Evolutionary conservation across 2,888 invertebrate genomes (phyloP), one percentile per base, ranked within the genome.

Genomic region (Cynaeus angustus): DNA sequence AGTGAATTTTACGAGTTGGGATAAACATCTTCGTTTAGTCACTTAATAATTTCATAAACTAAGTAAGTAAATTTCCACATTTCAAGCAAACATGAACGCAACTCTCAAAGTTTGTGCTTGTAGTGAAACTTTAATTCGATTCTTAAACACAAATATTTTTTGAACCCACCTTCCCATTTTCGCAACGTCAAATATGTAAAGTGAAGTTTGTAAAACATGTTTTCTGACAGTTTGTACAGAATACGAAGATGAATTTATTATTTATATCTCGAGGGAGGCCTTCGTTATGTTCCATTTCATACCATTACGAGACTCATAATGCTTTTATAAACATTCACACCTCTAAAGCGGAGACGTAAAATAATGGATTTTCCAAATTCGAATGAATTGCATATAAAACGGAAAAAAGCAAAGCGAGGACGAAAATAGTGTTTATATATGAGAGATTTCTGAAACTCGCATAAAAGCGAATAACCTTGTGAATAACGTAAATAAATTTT

Each of bases 201-300:
- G 75, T 70, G 70, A 72, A 68, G 70, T 76, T 77, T 78, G 76
- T 75, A 74, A 74, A 76, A 75, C 77, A 77, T 74, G 71, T 75
- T 75, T 73, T 74, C 76, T 74, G 78, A 78, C 79, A 74, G 73
- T 55, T 72, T 72, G 73, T 73, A 70, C 71, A 70, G 74, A 73
- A 75, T 75, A 76, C 71, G 72, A 77, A 78, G 79, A 79, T 75
- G 75, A 79, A 80, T 80, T 79, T 79, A 80, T 80, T 80, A 81
- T 81, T 80, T 80, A 81, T 78, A 74, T 77, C 74, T 71, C 74
- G 21, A 7, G 73, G 72, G 72, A 72, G 33, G 41, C 50, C 48
- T 72, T 72, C 72, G 66, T 69, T 71, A 71, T 70, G 68, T 69
- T 66, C 68, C 75, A 72, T 74, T 72, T 73, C 72, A 59, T 70